These are phyloP conservation scores for Python bivittatus DNA, from an alignment of 2,113 vertebrate species.

Conservation along the genomic window DNA sequence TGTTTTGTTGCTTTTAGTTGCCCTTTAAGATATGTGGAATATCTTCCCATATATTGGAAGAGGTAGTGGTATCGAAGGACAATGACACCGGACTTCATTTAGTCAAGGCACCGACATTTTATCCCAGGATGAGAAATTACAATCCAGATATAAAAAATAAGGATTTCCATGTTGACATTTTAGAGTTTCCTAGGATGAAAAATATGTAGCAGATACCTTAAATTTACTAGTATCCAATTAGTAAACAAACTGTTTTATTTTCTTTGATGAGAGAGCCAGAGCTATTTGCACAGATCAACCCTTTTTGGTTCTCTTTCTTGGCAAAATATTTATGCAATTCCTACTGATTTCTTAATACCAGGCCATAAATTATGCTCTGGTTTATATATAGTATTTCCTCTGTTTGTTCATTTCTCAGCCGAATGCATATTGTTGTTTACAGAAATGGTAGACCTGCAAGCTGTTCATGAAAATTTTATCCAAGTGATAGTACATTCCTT, in stretches of 20 bases:
- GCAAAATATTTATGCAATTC: not conserved
- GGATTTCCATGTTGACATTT: not conserved
- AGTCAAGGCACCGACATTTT: not conserved
- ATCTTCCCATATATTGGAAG: not conserved
- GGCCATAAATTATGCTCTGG: slow-evolving; percentile 46
- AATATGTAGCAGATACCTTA: not conserved
- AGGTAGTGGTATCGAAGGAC: not conserved
- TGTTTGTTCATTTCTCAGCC: slow-evolving; percentile 65
- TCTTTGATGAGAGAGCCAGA: not conserved
- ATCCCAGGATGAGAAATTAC: not conserved
- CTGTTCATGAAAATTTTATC: slow-evolving; percentile 59
- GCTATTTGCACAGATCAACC: not conserved
- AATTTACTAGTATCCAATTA: not conserved
- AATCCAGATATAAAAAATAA: too few relatives aligned
- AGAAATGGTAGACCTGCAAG: slow-evolving; percentile 50
- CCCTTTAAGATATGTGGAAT: not conserved
- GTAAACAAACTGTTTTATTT: not conserved
- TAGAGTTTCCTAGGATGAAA: not conserved
- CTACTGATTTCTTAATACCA: slow-evolving; percentile 14
- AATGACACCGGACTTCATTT: not conserved
- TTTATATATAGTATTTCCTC: slow-evolving; percentile 58
- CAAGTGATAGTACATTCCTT: not conserved
- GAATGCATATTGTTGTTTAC: slow-evolving; percentile 53
- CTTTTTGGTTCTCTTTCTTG: not conserved
- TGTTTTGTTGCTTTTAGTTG: not conserved